Conservation (phyloP, 2,888 invertebrate genomes). For the Zelleria hepariella region DNA sequence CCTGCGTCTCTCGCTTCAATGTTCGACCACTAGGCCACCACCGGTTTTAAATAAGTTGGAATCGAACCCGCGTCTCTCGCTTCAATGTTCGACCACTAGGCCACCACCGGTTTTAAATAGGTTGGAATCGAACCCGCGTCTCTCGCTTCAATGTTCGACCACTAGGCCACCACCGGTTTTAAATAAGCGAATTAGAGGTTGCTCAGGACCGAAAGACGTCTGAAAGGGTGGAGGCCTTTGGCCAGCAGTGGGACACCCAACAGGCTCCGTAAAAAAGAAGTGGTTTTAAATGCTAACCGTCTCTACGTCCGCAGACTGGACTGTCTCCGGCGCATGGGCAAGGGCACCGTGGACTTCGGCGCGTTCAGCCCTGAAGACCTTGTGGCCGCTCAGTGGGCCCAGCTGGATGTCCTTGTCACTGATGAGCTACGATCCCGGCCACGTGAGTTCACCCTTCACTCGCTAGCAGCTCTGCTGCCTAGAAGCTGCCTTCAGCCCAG, state of each 20-base stretch:
- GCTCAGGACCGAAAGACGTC: neutral
- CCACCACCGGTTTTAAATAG: too few species aligned
- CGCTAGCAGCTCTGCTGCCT: neutral
- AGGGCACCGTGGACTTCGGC: constrained; percentile 86
- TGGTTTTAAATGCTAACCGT: neutral
- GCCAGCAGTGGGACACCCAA: neutral
- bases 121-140: too few species aligned
- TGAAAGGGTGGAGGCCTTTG: neutral
- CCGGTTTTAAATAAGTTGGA: too few species aligned
- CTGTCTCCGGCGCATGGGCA: constrained; percentile 83
- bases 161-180: neutral
- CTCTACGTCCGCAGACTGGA: constrained; percentile 74
- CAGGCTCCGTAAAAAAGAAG: neutral
- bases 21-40: too few species aligned
- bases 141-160: neutral
- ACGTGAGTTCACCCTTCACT: constrained; percentile 41
- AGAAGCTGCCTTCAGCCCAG: too few species aligned
- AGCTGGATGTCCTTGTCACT: constrained; percentile 77
- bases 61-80: too few species aligned
- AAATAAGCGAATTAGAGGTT: neutral
- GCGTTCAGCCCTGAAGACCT: constrained; percentile 89
- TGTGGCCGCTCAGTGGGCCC: constrained; percentile 78
- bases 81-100: too few species aligned
- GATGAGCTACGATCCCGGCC: constrained; percentile 75
- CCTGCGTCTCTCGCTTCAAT: too few species aligned